phyloP scores from a whole-genome alignment of 2,113 vertebrate species.

The Regulus satrapa region DNA sequence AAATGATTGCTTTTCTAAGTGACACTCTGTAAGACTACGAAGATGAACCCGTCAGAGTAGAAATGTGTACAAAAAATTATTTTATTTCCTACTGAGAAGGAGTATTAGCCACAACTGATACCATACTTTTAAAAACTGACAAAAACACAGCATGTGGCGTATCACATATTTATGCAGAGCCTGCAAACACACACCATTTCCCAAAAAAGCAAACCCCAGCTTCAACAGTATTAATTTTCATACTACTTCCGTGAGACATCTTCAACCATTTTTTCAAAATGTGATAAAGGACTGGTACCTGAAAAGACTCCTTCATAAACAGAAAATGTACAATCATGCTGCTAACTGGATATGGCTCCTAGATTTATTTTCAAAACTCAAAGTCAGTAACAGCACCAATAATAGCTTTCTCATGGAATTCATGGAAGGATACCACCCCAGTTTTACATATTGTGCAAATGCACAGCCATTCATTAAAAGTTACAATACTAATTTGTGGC shows the following conservation, averaged over 20 bases:
- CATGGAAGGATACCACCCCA: neutral
- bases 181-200: neutral
- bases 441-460: neutral
- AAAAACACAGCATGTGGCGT: neutral
- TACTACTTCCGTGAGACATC: neutral
- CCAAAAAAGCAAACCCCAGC: neutral
- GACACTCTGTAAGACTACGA: neutral
- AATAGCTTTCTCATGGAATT: neutral
- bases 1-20: neutral
- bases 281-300: neutral
- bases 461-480: neutral
- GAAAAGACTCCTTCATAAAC: neutral
- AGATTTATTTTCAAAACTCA: neutral
- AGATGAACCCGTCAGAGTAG: neutral
- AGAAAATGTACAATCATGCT: neutral
- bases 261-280: neutral
- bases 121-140: neutral
- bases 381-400: neutral
- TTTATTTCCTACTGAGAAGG: neutral
- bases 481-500: neutral
- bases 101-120: accelerated
- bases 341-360: neutral
- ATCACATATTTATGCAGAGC: neutral
- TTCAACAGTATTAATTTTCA: neutral
- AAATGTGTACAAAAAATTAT: neutral